Conservation (phyloP, 2,797 vertebrate genomes). For the Enteromius mattozi region DNA sequence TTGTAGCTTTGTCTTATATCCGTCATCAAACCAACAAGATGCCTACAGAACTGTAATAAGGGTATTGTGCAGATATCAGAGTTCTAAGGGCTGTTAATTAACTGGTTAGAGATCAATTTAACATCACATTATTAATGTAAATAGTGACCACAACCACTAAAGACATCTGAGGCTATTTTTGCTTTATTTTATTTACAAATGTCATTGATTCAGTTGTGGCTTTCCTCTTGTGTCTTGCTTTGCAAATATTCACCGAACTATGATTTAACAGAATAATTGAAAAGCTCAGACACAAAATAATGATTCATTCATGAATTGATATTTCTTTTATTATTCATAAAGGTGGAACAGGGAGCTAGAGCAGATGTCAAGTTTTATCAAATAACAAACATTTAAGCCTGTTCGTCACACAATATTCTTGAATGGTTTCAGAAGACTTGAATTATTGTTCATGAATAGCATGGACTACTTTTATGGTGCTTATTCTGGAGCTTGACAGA, state of each 20-base stretch:
- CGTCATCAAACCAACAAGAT: not conserved
- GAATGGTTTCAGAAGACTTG: not conserved
- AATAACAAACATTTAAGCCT: not conserved
- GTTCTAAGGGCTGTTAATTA: not conserved
- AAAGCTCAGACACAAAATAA: conserved; percentile 2
- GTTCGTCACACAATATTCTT: not conserved
- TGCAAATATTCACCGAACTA: not conserved
- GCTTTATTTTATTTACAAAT: not conserved
- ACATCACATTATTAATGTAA: not conserved
- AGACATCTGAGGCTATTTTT: not conserved
- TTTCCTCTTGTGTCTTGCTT: not conserved
- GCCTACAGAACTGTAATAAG: not conserved
- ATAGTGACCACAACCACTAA: not conserved
- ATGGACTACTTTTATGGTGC: not conserved
- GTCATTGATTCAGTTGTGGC: not conserved
- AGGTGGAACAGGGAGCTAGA: not conserved
- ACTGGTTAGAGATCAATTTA: not conserved
- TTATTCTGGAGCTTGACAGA: not conserved
- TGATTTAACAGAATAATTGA: not conserved
- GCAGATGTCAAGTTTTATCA: not conserved
- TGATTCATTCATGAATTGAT: not conserved
- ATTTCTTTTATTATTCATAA: not conserved
- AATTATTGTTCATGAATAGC: not conserved
- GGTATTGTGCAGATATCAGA: not conserved
- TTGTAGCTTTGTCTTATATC: not conserved